These are phyloP conservation scores for Eospalax fontanierii DNA, from an alignment of 2,797 vertebrate species.

Conservation along the genomic window DNA sequence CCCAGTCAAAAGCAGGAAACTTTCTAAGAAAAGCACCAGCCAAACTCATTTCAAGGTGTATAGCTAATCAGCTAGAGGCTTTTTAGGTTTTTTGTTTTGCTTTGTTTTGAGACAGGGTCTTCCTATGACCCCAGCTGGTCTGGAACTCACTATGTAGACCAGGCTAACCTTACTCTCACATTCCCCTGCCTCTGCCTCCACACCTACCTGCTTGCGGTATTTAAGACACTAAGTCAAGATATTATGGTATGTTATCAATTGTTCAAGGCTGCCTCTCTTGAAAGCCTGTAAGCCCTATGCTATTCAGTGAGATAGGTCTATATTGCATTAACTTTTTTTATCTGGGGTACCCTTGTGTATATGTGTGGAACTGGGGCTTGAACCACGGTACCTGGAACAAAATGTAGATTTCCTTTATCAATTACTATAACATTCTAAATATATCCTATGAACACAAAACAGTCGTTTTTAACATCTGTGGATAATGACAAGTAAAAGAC, in stretches of 20 bases:
- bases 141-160: too few relatives aligned
- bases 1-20: neutral
- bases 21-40: neutral
- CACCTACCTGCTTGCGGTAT: neutral
- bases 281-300: neutral
- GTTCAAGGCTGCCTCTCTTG: neutral
- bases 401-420: neutral
- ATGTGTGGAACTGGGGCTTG: neutral
- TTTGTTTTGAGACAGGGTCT: too few relatives aligned
- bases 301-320: neutral
- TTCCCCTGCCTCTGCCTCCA: too few relatives aligned
- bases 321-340: neutral
- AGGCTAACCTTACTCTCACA: too few relatives aligned
- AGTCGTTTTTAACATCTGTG: neutral
- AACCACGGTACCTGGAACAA: neutral
- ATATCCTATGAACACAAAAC: neutral
- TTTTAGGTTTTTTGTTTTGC: neutral
- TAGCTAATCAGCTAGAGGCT: neutral
- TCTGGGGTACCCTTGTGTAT: slow-evolving; percentile 16
- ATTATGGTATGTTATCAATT: neutral
- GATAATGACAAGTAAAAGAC: slow-evolving; percentile 35
- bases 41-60: neutral
- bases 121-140: too few relatives aligned
- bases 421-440: neutral
- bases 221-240: slow-evolving; percentile 27